Evolutionary conservation across 2,888 invertebrate genomes (phyloP).

Genomic region (Leptinotarsa peninsularis): DNA sequence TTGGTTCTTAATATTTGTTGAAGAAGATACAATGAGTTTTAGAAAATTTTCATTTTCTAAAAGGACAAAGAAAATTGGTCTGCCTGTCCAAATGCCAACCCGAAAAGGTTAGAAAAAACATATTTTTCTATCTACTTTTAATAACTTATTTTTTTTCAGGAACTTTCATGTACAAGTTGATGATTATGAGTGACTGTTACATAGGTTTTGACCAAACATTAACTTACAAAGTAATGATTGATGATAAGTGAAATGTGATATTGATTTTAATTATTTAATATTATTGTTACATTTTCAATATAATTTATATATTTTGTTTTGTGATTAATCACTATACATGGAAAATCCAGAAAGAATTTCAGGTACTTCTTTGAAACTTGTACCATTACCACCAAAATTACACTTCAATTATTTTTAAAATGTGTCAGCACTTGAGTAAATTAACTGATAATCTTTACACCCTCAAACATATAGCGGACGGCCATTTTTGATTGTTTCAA

Average conservation of each 20-base stretch:
- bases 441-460: too few relatives aligned
- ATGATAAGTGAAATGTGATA: slow-evolving; percentile 23
- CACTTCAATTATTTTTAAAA: too few relatives aligned
- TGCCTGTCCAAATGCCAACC: slow-evolving; percentile 75
- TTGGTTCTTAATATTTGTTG: slow-evolving; percentile 91
- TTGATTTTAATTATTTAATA: background rate
- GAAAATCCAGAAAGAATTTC: too few relatives aligned
- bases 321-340: too few relatives aligned
- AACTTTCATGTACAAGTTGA: slow-evolving; percentile 81
- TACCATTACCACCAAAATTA: too few relatives aligned
- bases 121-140: slow-evolving; percentile 20
- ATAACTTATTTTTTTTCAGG: slow-evolving; percentile 68
- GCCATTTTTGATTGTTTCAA: too few relatives aligned
- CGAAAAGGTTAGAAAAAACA: slow-evolving; percentile 63
- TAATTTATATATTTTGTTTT: slow-evolving; percentile 3
- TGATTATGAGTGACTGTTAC: slow-evolving; percentile 92
- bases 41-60: slow-evolving; percentile 81
- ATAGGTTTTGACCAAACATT: slow-evolving; percentile 94
- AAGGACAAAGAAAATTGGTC: slow-evolving; percentile 57
- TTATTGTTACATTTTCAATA: slow-evolving; percentile 6
- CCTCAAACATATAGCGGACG: too few relatives aligned
- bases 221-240: slow-evolving; percentile 50
- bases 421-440: too few relatives aligned
- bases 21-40: slow-evolving; percentile 76
- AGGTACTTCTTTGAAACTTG: too few relatives aligned